Conservation (phyloP, 1,140 invertebrate species). For the Drosophila sechellia region DNA sequence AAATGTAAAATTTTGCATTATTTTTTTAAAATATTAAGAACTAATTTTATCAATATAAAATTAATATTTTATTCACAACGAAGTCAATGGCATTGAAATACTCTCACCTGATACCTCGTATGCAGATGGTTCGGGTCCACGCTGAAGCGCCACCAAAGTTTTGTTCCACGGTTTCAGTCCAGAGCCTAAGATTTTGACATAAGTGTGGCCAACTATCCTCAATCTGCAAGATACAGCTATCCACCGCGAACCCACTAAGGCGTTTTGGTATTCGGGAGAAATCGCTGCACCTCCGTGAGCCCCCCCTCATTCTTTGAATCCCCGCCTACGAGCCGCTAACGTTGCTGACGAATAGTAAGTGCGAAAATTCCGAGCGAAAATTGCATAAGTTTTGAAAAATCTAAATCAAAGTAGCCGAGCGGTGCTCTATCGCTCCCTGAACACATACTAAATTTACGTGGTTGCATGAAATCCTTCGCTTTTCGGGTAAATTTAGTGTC, state of each 20-base stretch:
- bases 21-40: too few species aligned
- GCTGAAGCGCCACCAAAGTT: not conserved
- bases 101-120: too few species aligned
- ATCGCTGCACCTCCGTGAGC: not conserved
- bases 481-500: not conserved
- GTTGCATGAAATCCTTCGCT: not conserved
- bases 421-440: not conserved
- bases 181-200: not conserved
- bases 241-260: not conserved
- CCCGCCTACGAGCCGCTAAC: slow-evolving; percentile 15
- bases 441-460: slow-evolving; percentile 16
- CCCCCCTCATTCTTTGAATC: slow-evolving; percentile 26
- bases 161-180: not conserved
- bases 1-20: too few species aligned
- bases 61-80: too few species aligned
- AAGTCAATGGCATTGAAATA: too few species aligned
- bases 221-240: too few species aligned
- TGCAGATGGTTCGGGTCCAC: not conserved
- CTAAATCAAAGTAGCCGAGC: slow-evolving; percentile 5
- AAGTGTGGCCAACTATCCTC: not conserved
- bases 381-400: slow-evolving; percentile 29
- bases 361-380: slow-evolving; percentile 20
- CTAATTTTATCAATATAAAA: too few species aligned
- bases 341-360: slow-evolving; percentile 50
- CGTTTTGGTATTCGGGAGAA: not conserved